Evolutionary conservation across 2,888 invertebrate species (phyloP).

Genomic region (Pristionchus mayeri): DNA sequence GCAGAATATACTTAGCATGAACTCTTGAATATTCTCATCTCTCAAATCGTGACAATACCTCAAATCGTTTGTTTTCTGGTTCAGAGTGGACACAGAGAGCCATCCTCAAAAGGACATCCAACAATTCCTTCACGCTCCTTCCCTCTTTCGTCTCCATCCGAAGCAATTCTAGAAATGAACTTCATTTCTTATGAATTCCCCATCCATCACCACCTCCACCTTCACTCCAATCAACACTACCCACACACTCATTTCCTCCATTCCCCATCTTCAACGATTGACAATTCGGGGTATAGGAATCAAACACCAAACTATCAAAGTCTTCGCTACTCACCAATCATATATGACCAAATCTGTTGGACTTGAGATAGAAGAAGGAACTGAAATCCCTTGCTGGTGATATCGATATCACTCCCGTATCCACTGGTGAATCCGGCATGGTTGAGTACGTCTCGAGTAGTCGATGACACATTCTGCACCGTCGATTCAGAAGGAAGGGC

Average conservation of each 20-base stretch:
- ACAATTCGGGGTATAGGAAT: not conserved
- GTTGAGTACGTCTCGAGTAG: conserved; percentile 92
- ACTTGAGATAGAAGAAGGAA: conserved; percentile 93
- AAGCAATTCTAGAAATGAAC: conserved; percentile 58
- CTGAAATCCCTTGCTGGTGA: conserved; percentile 88
- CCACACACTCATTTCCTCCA: not conserved
- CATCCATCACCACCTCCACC: conserved; percentile 1
- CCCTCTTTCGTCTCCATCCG: conserved; percentile 56
- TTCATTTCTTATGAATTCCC: not conserved
- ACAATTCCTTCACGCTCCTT: conserved; percentile 57
- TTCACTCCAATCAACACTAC: not conserved
- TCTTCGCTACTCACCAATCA: conserved; percentile 82
- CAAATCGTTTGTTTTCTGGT: conserved; percentile 5
- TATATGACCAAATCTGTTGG: conserved; percentile 96
- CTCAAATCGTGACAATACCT: no score
- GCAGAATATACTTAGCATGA: no score
- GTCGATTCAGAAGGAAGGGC: conserved; percentile 71
- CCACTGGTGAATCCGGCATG: conserved; percentile 92
- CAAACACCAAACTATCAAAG: conserved; percentile 3
- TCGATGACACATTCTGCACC: conserved; percentile 78
- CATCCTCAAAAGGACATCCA: conserved; percentile 61
- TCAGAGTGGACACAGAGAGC: conserved; percentile 54
- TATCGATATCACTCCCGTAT: conserved; percentile 62
- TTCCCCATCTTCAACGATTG: not conserved
- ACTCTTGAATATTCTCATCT: no score